These are phyloP conservation scores for Coecobrya sp. DNA, from an alignment of 2,888 invertebrate genomes.

Conservation along the genomic window DNA sequence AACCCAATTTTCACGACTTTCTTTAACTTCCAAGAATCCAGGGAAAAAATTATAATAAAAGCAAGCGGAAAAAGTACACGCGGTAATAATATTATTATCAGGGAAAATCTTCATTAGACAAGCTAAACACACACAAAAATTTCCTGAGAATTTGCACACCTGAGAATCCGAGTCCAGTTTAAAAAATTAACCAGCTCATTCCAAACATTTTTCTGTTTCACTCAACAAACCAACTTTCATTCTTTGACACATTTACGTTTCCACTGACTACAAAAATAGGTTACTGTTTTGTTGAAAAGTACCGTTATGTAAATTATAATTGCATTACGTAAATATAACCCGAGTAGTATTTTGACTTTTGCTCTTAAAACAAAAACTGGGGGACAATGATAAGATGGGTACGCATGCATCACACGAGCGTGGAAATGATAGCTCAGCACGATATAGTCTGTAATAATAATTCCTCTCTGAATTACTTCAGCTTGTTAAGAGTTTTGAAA, in stretches of 20 bases:
- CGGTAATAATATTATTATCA: constrained; percentile 25
- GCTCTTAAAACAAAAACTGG: no score
- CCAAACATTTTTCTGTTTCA: not conserved
- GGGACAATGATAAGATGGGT: no score
- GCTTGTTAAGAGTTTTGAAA: not conserved
- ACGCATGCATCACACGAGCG: no score
- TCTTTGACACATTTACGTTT: no score
- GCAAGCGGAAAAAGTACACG: not conserved
- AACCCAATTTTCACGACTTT: constrained; percentile 3
- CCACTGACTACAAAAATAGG: no score
- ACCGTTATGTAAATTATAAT: no score
- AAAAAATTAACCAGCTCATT: not conserved
- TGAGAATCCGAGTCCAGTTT: not conserved
- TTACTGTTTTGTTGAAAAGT: no score
- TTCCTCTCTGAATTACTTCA: not conserved
- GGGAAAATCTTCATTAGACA: not conserved
- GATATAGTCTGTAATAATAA: no score
- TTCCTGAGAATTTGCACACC: constrained; percentile 7
- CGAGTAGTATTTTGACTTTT: no score
- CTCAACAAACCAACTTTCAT: not conserved
- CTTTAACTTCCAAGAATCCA: not conserved
- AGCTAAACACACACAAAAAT: no score
- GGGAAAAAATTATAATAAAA: not conserved
- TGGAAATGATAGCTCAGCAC: no score
- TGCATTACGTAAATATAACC: no score